Percentiles rank a stretch among this genome's conserved stretches.
Evolutionary conservation across 1,140 invertebrate genomes (phyloP).

Genomic region (roundworm (Caenorhabditis elegans)): WBcel235 BX284602.5:12897001-12897500

Average conservation of each 20-base stretch:
- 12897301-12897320: conserved; percentile 22
- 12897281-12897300: neutral
- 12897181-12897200: too few relatives aligned
- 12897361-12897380: conserved; percentile 8
- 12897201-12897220: neutral
- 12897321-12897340: conserved; percentile 1
- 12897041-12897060: conserved; percentile 18
- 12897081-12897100: neutral
- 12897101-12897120: too few relatives aligned
- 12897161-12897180: too few relatives aligned
- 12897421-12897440: neutral
- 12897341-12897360: conserved; percentile 19
- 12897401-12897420: neutral
- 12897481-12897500: too few relatives aligned
- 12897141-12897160: too few relatives aligned
- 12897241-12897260: neutral
- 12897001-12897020: conserved; percentile 27
- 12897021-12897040: conserved; percentile 15
- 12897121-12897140: too few relatives aligned
- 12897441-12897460: neutral
- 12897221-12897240: neutral
- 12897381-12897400: too few relatives aligned
- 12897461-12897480: too few relatives aligned
- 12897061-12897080: neutral
- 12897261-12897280: neutral